Percentiles rank a stretch among this genome's conserved stretches.
phyloP scores from a whole-genome alignment of 1,140 invertebrate species.

The Bombus pyrosoma region DNA sequence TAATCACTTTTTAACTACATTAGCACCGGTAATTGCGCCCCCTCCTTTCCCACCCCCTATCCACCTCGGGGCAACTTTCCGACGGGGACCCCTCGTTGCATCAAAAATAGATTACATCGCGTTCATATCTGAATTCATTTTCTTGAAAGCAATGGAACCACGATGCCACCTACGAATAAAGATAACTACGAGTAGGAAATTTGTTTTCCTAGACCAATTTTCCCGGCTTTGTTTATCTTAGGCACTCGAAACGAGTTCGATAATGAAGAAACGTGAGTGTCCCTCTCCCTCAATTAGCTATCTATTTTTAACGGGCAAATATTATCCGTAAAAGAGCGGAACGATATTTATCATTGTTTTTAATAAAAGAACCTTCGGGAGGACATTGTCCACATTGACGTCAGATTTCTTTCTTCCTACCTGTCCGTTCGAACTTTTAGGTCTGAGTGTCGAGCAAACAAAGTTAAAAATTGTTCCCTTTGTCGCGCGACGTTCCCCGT shows the following conservation, averaged over 20 bases:
- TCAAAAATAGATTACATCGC: constrained; percentile 67
- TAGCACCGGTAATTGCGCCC: constrained; percentile 56
- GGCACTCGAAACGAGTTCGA: neutral
- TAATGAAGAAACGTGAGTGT: neutral
- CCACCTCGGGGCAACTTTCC: constrained; percentile 35
- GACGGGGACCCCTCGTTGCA: constrained; percentile 52
- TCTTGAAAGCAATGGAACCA: constrained; percentile 31
- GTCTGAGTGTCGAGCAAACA: neutral
- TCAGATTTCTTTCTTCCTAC: neutral
- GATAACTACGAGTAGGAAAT: constrained; percentile 2
- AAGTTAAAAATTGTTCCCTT: constrained; percentile 34
- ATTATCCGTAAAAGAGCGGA: neutral
- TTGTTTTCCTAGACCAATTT: too few relatives aligned
- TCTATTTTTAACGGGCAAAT: neutral
- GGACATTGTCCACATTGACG: neutral
- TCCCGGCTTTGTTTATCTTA: neutral
- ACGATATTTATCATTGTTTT: neutral
- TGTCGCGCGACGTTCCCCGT: neutral
- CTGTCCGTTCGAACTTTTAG: neutral
- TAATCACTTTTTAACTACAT: constrained; percentile 71
- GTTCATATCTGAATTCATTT: constrained; percentile 58
- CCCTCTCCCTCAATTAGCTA: neutral
- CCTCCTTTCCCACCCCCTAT: constrained; percentile 5
- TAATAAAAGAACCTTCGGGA: neutral
- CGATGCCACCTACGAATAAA: neutral